Base-by-base conservation (phyloP, 2,797 vertebrate species). In the Erpetoichthys calabaricus region DNA sequence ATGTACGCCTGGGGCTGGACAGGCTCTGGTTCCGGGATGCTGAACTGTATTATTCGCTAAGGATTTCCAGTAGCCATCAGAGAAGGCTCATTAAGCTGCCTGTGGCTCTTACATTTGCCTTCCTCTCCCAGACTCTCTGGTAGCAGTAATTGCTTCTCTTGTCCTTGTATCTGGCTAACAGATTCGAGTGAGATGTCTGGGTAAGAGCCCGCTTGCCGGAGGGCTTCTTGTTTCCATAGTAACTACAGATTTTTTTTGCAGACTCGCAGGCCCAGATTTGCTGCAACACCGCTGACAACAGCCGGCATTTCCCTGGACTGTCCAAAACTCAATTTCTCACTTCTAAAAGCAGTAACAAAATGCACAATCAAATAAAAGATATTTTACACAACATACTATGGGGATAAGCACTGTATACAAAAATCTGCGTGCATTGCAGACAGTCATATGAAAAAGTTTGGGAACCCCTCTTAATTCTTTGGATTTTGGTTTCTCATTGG, bases 11-110 rank as follows among this genome's bases (percentile, higher is more conserved):
- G 53, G 5, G 41, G 53, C 5, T 42, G 53, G 53, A 42, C 47
- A 49, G 47, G 7, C 47, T 4, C 53, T 42, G 41, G 53, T 42
- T 54, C 53, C 53, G 9, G 53, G 53, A 54, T 43, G 8, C 41
- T 54, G 6, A 42, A 42, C 53, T 42, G 53, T 7, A 54, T 54
- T 8, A 41, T 42, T 54, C 25, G 44, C 41, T 3, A 7, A 54
- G 53, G 53, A 43, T 5, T 54, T 54, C 53, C 41, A 6, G 41
- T 42, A 54, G 7, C 53, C 8, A 43, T 42, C 53, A 42, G 53
- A 4, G 53, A 42, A 42, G 53, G 53, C 53, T 54, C 53, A 54
- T 54, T 54, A 54, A 7, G 5, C 53, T 54, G 53, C 53, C 53
- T 8, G 8, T 41, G 53, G 41, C 10, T 54, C 53, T 42, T 41